Percentiles rank a stretch among this genome's conserved stretches.
phyloP scores from a whole-genome alignment of 2,113 vertebrate species.

The Amphilophus citrinellus region DNA sequence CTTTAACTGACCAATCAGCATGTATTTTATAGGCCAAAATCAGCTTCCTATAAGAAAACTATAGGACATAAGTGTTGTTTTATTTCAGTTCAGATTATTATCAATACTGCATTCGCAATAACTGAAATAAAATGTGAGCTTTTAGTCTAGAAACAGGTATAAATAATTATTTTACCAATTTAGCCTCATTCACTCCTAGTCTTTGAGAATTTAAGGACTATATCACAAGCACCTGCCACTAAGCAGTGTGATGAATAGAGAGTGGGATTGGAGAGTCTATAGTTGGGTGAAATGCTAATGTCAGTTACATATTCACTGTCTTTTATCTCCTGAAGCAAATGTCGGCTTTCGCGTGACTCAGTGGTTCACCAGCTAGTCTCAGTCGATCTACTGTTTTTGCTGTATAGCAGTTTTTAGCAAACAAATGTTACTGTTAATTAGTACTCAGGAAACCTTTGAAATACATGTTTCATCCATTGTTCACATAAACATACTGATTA shows the following conservation, averaged over 20 bases:
- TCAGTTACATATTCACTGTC: background rate
- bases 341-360: background rate
- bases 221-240: too few relatives aligned
- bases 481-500: background rate
- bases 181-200: background rate
- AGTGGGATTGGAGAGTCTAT: background rate
- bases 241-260: background rate
- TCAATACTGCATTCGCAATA: background rate
- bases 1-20: background rate
- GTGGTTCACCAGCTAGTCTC: background rate
- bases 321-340: background rate
- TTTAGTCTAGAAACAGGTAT: background rate
- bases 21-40: rapidly evolving
- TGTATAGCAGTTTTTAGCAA: background rate
- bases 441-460: background rate
- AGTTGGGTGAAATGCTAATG: background rate
- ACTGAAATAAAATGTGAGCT: too few relatives aligned
- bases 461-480: background rate
- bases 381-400: background rate
- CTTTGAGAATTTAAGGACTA: background rate
- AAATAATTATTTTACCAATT: conserved; percentile 8
- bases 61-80: background rate
- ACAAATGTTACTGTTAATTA: background rate
- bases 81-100: background rate
- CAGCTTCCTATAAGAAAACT: background rate